Evolutionary conservation across 2,888 invertebrate genomes (phyloP), one percentile per base, ranked within the genome.

Genomic region (Blera fallax): DNA sequence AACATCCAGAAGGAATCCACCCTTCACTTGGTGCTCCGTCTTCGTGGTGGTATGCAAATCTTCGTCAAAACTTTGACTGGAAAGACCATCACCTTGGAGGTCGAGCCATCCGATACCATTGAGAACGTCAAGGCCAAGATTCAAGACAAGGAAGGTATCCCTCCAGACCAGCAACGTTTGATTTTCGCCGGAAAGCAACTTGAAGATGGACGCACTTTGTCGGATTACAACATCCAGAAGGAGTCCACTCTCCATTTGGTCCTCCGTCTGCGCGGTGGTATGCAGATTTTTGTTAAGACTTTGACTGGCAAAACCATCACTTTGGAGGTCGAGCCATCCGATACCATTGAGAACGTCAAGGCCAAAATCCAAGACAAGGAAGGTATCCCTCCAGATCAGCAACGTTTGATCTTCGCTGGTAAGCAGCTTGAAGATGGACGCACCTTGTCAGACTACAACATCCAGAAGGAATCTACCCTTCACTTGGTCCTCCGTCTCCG

Each of bases 1-100:
- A 98, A 97, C 92, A 97, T 98, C 90, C 97, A 98, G 92, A 97
- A 98, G 92, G 97, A 97, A 92, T 97, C 97, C 0, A 97, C 97
- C 0, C 94, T 97, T n/a, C 97, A 97, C 91, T 93, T 97, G 90
- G 97, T 97, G 88, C 93, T 97, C 82, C 94, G 98, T 89, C 94
- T 98, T 65, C 94, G 97, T 87, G 98, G 98, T 93, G 98, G 99
- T 62, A 89, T 90, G 90, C 90, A 90, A 14, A 90, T 90, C 70
- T 90, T 90, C 16, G 90, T 90, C 0, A 90, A 90, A 62, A 90
- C 90, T 0, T 37, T 90, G 50, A 90, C 90, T 0, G 90, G 90
- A 0, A 90, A 90, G 14, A 90, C 90, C 27, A 90, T 52, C 84
- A 88, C 88, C 1, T 62, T 88, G 64, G 88, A 88, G 52, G 88